Evolutionary conservation across 1,140 invertebrate species (phyloP).

Genomic region (Glomeris maerens): DNA sequence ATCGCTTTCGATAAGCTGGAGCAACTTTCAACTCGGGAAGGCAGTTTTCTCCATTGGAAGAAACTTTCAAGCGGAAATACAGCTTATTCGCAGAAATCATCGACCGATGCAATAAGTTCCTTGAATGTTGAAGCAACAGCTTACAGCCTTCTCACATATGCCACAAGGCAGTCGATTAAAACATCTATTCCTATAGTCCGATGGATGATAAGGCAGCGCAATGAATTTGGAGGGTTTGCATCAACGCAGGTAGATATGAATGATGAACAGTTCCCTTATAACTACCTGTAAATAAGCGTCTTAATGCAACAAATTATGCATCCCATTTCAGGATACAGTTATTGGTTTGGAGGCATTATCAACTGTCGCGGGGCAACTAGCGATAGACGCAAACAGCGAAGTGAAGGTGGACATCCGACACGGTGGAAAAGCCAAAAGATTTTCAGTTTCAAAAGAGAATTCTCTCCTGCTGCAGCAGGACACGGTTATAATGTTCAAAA

Average conservation of each 20-base stretch:
- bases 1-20: conserved; percentile 52
- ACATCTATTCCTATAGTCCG: conserved; percentile 63
- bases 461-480: conserved; percentile 59
- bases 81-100: too few relatives aligned
- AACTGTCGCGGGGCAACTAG: conserved; percentile 46
- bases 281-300: too few relatives aligned
- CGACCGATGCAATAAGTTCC: too few relatives aligned
- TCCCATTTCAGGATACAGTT: conserved; percentile 45
- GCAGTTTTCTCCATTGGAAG: too few relatives aligned
- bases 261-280: too few relatives aligned
- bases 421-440: conserved; percentile 38
- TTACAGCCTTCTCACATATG: conserved; percentile 57
- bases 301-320: too few relatives aligned
- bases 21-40: too few relatives aligned
- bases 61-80: too few relatives aligned
- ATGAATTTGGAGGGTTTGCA: conserved; percentile 63
- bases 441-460: conserved; percentile 48
- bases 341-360: conserved; percentile 56
- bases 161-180: conserved; percentile 45
- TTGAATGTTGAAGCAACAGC: conserved; percentile 76
- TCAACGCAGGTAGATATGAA: conserved; percentile 57
- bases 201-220: too few relatives aligned
- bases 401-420: conserved; percentile 38
- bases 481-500: conserved; percentile 36
- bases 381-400: conserved; percentile 36